These are phyloP conservation scores for Mastomys coucha DNA, from an alignment of 2,113 vertebrate species.

Conservation along the genomic window DNA sequence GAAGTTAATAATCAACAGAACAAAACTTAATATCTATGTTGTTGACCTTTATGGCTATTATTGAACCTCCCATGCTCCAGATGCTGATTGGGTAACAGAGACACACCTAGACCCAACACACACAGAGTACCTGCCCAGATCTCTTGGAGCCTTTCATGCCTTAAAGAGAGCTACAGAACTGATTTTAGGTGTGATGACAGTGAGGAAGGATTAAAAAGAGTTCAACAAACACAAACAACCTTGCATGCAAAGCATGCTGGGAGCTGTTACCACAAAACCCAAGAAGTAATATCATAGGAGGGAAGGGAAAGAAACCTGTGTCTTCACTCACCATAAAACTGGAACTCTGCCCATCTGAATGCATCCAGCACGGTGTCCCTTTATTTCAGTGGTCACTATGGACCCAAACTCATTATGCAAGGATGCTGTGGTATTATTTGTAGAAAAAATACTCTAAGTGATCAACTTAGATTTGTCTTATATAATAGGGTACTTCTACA, in stretches of 20 bases:
- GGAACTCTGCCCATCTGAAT: neutral
- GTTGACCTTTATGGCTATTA: neutral
- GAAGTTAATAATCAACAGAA: neutral
- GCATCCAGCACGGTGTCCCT: neutral
- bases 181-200: neutral
- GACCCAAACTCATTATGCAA: neutral
- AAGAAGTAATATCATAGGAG: neutral
- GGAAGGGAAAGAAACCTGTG: neutral
- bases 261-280: neutral
- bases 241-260: neutral
- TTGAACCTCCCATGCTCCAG: neutral
- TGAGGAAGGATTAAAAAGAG: neutral
- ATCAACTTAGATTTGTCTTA: neutral
- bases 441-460: slow-evolving; percentile 4
- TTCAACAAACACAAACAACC: neutral
- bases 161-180: neutral
- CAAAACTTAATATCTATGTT: neutral
- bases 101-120: neutral
- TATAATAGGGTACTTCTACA: neutral
- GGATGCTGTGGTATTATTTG: neutral
- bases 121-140: neutral
- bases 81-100: neutral
- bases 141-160: neutral
- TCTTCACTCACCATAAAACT: neutral
- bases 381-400: neutral